Percentiles rank a stretch among this genome's conserved stretches.
phyloP scores from a whole-genome alignment of 2,797 vertebrate species.

The Oryzias dopingdopingensis region DNA sequence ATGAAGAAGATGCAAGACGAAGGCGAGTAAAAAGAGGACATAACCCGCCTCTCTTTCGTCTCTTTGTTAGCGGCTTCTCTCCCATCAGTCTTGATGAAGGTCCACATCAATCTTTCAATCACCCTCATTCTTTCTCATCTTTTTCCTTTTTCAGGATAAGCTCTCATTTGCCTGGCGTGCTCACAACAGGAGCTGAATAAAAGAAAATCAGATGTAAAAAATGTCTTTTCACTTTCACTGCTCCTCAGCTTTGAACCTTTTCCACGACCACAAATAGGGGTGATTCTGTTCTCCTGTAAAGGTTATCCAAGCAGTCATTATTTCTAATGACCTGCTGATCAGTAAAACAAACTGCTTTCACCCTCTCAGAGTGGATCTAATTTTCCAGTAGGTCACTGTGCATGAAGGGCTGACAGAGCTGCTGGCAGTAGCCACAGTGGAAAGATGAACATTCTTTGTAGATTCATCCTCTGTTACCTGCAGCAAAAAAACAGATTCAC shows the following conservation, averaged over 20 bases:
- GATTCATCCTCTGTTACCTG: conserved; percentile 48
- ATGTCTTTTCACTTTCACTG: neutral
- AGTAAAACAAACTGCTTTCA: conserved; percentile 38
- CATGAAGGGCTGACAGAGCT: conserved; percentile 49
- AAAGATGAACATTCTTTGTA: conserved; percentile 37
- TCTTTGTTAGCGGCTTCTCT: conserved; percentile 20
- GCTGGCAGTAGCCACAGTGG: conserved; percentile 52
- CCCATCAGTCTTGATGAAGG: conserved; percentile 30
- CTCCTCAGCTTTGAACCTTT: conserved; percentile 5
- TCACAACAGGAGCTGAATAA: conserved; percentile 41
- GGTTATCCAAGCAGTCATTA: conserved; percentile 27
- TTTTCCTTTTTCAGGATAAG: conserved; percentile 30
- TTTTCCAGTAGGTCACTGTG: conserved; percentile 28
- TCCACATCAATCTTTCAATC: conserved; percentile 43
- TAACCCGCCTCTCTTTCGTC: conserved; percentile 32
- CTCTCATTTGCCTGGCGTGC: conserved; percentile 38
- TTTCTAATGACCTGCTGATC: conserved; percentile 35
- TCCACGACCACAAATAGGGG: conserved; percentile 16
- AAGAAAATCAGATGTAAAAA: conserved; percentile 14
- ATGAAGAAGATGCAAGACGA: neutral
- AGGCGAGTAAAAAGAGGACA: conserved; percentile 4
- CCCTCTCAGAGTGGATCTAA: conserved; percentile 36
- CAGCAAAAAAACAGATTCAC: conserved; percentile 45
- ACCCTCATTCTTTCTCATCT: conserved; percentile 24
- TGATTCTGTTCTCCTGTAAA: conserved; percentile 21